phyloP scores from a whole-genome alignment of 2,113 vertebrate genomes.

The Gorsachius goisagi region DNA sequence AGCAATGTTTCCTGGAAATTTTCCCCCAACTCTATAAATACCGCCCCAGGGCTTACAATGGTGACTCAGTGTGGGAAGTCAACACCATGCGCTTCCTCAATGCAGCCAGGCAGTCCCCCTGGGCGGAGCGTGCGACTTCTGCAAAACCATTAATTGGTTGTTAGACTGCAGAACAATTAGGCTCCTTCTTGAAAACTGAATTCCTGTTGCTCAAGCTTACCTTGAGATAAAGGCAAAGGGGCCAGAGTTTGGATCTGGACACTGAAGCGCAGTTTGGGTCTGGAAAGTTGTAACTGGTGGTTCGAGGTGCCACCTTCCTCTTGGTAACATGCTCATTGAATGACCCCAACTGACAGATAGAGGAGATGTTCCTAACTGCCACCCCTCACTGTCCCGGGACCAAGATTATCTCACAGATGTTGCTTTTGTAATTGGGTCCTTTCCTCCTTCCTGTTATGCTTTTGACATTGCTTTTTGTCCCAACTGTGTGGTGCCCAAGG shows the following conservation, averaged over 20 bases:
- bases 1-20: conserved; percentile 81
- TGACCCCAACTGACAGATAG: background rate
- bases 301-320: background rate
- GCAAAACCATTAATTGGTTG: conserved; percentile 55
- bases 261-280: background rate
- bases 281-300: background rate
- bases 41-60: conserved; percentile 45
- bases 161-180: conserved; percentile 24
- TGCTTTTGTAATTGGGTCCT: background rate
- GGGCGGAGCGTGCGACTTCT: conserved; percentile 69
- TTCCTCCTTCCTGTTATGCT: fast-evolving
- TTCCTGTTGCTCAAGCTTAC: conserved; percentile 15
- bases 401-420: background rate
- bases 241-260: background rate
- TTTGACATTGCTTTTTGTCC: background rate
- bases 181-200: conserved; percentile 45
- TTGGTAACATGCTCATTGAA: fast-evolving
- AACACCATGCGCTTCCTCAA: conserved; percentile 69
- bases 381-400: background rate
- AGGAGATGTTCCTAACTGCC: background rate
- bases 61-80: conserved; percentile 81
- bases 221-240: background rate
- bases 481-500: background rate
- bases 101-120: conserved; percentile 38
- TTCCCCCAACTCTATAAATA: conserved; percentile 77